Evolutionary conservation across 2,113 vertebrate genomes (phyloP), one percentile per base, ranked within the genome.

Genomic region (Hippocampus mohnikei): DNA sequence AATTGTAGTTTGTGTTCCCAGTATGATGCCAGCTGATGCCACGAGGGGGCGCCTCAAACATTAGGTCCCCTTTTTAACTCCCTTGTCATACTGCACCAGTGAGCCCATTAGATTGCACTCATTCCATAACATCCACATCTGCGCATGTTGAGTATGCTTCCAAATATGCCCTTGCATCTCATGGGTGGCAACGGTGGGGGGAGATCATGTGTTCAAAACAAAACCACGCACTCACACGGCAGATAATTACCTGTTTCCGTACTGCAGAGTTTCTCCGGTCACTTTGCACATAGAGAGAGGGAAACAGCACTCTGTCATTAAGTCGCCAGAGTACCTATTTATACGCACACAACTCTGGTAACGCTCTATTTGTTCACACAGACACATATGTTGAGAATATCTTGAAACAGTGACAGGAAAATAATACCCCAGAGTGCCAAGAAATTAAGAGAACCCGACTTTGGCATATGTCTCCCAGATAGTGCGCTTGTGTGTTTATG

Each of bases 181-280:
- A 37, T 9, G 33, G 48, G 58, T 1, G 2, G n/a, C 42, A 10
- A 69, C 10, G 65, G 58, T 74, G 68, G 71, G 4, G 29, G 29
- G 29, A 4, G 29, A 81, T 37, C 33, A 79, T 74, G 80, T 53
- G 64, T 78, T 72, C 48, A 60, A 72, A 72, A 66, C 29, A 48
- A 70, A 73, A 70, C 77, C 64, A 23, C 21, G 9, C 67, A 68
- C 41, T 67, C 46, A 61, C 27, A 75, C 66, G 63, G 77, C 63
- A 66, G 74, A 87, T 83, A 70, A 80, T 95, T 96, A 99, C 97
- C 97, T 99, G 96, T 80, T 98, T 99, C 83, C 95, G 91, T 44
- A 96, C 67, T 0, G 94, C 91, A 13, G 96, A 98, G 91, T 95
- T 95, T 77, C 95, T 93, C 66, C 94, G 89, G 90, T 92, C 91